phyloP scores from a whole-genome alignment of 2,113 vertebrate species.

The Athene noctua region DNA sequence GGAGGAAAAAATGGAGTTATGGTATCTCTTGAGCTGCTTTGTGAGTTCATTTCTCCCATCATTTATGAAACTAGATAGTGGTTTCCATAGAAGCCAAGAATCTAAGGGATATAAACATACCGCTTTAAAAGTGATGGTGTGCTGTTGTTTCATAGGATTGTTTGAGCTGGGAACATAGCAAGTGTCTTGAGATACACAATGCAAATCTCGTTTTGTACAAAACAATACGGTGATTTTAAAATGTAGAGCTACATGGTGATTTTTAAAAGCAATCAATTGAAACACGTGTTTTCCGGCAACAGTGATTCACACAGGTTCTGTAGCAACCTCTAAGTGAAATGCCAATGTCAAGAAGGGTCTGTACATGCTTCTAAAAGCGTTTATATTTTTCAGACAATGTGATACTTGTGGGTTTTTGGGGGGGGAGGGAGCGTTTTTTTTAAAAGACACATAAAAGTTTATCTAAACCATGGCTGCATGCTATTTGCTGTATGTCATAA shows the following conservation, averaged over 20 bases:
- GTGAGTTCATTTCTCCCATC: background rate
- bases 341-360: background rate
- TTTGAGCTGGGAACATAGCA: background rate
- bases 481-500: slow-evolving; percentile 55
- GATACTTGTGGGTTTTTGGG: background rate
- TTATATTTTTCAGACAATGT: slow-evolving; percentile 30
- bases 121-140: slow-evolving; percentile 56
- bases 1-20: background rate
- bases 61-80: slow-evolving; percentile 33
- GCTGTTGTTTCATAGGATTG: background rate
- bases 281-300: background rate
- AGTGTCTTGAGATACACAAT: slow-evolving; percentile 16
- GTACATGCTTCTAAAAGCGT: background rate
- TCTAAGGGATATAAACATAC: background rate
- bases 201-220: background rate
- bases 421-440: background rate
- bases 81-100: slow-evolving; percentile 48
- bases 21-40: background rate
- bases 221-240: slow-evolving; percentile 48
- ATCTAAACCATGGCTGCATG: background rate
- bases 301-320: background rate
- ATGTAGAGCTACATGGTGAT: background rate
- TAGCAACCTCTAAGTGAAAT: background rate
- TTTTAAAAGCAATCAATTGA: slow-evolving; percentile 30
- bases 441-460: slow-evolving; percentile 32